Conservation (phyloP, 2,113 vertebrate species). For the Nothobranchius furzeri region DNA sequence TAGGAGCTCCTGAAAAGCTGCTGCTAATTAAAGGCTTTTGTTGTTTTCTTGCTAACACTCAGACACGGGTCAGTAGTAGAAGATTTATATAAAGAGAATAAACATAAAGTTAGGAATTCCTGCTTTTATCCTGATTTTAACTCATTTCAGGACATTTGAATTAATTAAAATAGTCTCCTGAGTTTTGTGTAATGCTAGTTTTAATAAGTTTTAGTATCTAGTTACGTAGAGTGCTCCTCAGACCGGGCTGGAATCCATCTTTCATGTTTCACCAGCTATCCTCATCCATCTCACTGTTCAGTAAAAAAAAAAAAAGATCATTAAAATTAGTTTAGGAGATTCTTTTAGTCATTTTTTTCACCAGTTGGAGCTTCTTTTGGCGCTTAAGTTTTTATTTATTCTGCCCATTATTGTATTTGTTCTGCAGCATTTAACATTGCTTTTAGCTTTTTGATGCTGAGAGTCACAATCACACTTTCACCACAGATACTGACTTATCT, state of each 20-base stretch:
- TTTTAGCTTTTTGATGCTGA: constrained; percentile 6
- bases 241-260: constrained; percentile 66
- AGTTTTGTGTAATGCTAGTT: constrained; percentile 5
- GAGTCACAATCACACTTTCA: not conserved
- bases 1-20: constrained; percentile 4
- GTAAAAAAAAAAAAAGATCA: not conserved
- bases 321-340: constrained; percentile 6
- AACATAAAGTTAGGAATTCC: not conserved
- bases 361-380: constrained; percentile 13
- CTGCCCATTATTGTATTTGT: constrained; percentile 27
- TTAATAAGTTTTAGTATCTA: not conserved
- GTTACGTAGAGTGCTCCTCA: constrained; percentile 18
- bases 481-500: not conserved
- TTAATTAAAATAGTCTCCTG: not conserved
- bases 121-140: not conserved
- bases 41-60: not conserved
- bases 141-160: not conserved
- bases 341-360: constrained; percentile 18
- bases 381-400: constrained; percentile 24
- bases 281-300: constrained; percentile 35
- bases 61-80: not conserved
- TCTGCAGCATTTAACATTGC: constrained; percentile 1
- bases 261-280: constrained; percentile 46
- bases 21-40: constrained; percentile 15
- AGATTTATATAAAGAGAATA: not conserved